These are phyloP conservation scores for Karalla daura DNA, from an alignment of 2,797 vertebrate genomes.

Conservation along the genomic window DNA sequence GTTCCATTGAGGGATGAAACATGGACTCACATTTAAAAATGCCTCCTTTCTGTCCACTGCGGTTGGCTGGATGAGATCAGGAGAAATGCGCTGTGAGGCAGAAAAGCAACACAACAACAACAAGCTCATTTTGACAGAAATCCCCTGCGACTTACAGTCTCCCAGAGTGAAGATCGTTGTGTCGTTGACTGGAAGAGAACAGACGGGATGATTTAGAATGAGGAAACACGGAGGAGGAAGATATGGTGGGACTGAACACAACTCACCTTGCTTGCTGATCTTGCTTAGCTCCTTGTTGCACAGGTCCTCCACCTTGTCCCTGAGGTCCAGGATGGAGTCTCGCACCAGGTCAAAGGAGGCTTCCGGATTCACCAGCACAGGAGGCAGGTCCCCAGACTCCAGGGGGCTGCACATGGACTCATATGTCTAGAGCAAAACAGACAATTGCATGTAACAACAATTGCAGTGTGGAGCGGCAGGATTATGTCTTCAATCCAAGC, in stretches of 20 bases:
- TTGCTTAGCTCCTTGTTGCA: slow-evolving; percentile 83
- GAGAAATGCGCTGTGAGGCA: background rate
- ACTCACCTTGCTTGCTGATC: slow-evolving; percentile 80
- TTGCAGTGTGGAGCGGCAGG: too few species aligned
- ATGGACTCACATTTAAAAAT: slow-evolving; percentile 73
- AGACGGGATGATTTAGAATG: background rate
- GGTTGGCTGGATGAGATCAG: slow-evolving; percentile 54
- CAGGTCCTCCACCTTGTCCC: slow-evolving; percentile 80
- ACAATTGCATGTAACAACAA: background rate
- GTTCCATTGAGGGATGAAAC: background rate
- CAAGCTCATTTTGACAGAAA: background rate
- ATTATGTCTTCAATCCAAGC: too few species aligned
- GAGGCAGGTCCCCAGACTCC: slow-evolving; percentile 72
- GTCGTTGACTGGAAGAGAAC: slow-evolving; percentile 75
- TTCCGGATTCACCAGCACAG: slow-evolving; percentile 67
- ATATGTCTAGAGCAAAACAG: slow-evolving; percentile 58
- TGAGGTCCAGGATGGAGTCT: slow-evolving; percentile 73
- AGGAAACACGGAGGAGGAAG: background rate
- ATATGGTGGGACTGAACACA: rapidly evolving
- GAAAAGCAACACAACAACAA: background rate
- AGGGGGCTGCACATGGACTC: slow-evolving; percentile 76
- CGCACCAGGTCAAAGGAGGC: slow-evolving; percentile 76
- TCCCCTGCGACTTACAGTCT: slow-evolving; percentile 59
- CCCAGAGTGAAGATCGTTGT: slow-evolving; percentile 71
- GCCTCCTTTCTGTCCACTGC: slow-evolving; percentile 48